Percentiles rank a stretch among this genome's conserved stretches.
Evolutionary conservation across 2,113 vertebrate species (phyloP).

Genomic region (Ictalurus furcatus): DNA sequence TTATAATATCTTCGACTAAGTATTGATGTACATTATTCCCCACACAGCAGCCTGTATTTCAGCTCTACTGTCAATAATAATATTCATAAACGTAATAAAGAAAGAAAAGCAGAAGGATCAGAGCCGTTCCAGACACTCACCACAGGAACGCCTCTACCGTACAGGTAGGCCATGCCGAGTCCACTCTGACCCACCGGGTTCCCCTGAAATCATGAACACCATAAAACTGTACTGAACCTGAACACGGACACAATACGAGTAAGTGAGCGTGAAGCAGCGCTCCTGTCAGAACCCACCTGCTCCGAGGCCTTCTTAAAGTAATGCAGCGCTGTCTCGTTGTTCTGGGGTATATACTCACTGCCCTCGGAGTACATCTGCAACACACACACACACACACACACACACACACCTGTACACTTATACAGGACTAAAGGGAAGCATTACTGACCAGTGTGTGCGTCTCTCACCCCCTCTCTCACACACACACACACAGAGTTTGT

Average conservation of each 20-base stretch:
- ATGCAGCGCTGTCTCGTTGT: conserved; percentile 94
- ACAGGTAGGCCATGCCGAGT: conserved; percentile 96
- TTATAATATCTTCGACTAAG: too few relatives aligned
- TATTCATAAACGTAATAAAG: too few relatives aligned
- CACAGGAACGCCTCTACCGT: conserved; percentile 93
- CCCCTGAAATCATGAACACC: conserved; percentile 74
- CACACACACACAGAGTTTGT: neutral
- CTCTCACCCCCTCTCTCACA: too few relatives aligned
- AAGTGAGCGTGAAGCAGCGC: neutral
- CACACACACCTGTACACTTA: neutral
- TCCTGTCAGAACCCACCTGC: conserved; percentile 76
- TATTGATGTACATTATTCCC: too few relatives aligned
- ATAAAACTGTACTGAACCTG: neutral
- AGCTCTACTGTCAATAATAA: neutral
- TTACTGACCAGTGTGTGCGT: neutral
- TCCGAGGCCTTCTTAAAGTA: conserved; percentile 99
- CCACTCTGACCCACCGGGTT: conserved; percentile 98
- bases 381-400: conserved; percentile 3
- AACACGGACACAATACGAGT: conserved; percentile 28
- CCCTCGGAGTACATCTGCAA: conserved; percentile 97
- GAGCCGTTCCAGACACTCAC: conserved; percentile 69
- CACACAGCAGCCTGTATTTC: neutral
- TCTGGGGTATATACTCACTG: conserved; percentile 89
- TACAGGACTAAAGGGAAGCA: neutral
- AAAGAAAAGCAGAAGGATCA: too few relatives aligned